Evolutionary conservation across 2,888 invertebrate genomes (phyloP).

Genomic region (Digitonthophagus gazella): DNA sequence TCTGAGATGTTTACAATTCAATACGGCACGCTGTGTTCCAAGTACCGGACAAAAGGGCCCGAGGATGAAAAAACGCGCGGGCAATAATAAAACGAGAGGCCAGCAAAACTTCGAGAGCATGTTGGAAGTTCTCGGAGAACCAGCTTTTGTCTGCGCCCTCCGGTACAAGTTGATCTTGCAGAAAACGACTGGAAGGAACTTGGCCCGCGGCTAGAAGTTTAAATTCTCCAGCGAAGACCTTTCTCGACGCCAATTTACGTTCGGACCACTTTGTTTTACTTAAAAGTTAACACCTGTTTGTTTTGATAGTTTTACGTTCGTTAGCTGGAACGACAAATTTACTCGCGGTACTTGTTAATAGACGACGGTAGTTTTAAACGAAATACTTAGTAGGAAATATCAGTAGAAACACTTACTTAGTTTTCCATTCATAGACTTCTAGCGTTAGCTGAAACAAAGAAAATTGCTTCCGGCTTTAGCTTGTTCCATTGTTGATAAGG

Average conservation of each 20-base stretch:
- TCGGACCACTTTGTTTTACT: neutral
- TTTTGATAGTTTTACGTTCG: neutral
- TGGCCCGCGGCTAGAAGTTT: neutral
- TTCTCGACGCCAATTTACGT: neutral
- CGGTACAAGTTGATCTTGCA: neutral
- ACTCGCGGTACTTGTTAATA: too few relatives aligned
- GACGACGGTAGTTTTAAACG: too few relatives aligned
- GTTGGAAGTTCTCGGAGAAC: neutral
- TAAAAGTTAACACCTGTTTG: neutral
- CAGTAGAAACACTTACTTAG: too few relatives aligned
- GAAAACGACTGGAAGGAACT: neutral
- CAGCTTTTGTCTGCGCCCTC: neutral
- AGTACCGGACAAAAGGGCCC: neutral
- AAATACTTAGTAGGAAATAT: too few relatives aligned
- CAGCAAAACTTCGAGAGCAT: neutral
- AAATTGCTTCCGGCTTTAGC: too few relatives aligned
- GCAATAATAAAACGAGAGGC: neutral
- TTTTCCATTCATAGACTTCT: too few relatives aligned
- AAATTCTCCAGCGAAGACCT: neutral
- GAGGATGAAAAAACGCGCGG: neutral
- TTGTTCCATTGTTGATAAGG: too few relatives aligned
- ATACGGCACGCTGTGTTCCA: neutral
- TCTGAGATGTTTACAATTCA: neutral
- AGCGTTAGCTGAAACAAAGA: too few relatives aligned
- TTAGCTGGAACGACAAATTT: neutral